Conservation (phyloP, 2,888 invertebrate species). For the Pammene fasciana region DNA sequence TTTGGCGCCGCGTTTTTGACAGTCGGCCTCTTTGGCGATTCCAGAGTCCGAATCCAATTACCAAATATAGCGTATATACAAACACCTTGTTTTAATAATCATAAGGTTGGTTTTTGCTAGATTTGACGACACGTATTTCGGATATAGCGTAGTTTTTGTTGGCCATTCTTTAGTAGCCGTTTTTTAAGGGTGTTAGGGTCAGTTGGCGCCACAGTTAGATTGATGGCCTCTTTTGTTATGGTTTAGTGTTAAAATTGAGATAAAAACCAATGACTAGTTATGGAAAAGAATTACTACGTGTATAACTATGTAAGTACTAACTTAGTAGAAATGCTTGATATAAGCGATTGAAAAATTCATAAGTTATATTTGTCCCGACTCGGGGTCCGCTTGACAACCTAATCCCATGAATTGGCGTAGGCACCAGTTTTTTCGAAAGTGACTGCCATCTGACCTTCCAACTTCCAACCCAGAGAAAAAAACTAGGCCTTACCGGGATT, state of each 20-base stretch:
- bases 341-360: too few species aligned
- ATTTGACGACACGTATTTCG: constrained; percentile 42
- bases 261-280: constrained; percentile 60
- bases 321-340: too few species aligned
- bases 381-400: too few species aligned
- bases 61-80: constrained; percentile 53
- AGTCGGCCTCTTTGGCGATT: constrained; percentile 78
- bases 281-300: background rate
- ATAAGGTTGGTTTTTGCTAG: constrained; percentile 52
- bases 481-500: too few species aligned
- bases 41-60: constrained; percentile 81
- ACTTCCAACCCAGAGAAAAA: too few species aligned
- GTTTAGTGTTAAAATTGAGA: constrained; percentile 41
- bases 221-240: constrained; percentile 65
- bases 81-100: constrained; percentile 45
- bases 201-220: constrained; percentile 75
- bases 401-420: too few species aligned
- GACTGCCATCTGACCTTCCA: too few species aligned
- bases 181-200: constrained; percentile 73
- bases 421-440: too few species aligned
- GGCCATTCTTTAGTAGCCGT: constrained; percentile 73
- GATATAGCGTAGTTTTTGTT: constrained; percentile 66
- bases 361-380: too few species aligned
- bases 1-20: constrained; percentile 79
- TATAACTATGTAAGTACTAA: background rate